These are phyloP conservation scores for Drosophila chauvacae DNA, from an alignment of 1,140 invertebrate genomes.

Conservation along the genomic window DNA sequence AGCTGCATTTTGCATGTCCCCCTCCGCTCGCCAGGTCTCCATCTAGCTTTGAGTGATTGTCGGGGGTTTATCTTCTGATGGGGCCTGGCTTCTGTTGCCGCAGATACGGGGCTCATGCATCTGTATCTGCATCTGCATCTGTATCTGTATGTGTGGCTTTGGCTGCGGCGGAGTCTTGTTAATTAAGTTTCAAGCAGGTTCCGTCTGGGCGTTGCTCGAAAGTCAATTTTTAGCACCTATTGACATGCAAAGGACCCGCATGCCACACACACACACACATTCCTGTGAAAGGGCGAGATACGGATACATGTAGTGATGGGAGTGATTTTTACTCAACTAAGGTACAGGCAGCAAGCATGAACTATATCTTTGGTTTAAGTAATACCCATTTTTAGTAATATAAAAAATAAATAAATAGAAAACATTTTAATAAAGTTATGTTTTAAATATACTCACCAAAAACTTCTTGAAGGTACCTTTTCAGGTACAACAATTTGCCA, in stretches of 20 bases:
- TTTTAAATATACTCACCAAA: not conserved
- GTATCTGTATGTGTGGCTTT: constrained; percentile 27
- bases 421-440: not conserved
- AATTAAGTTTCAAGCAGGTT: constrained; percentile 76
- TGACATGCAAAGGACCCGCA: constrained; percentile 76
- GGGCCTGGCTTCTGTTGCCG: constrained; percentile 68
- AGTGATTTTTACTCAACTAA: not conserved
- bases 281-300: not conserved
- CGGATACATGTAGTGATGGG: constrained; percentile 8
- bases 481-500: not conserved
- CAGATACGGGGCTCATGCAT: constrained; percentile 38
- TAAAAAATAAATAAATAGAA: not conserved
- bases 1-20: constrained; percentile 52
- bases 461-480: not conserved
- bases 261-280: constrained; percentile 32
- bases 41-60: constrained; percentile 77
- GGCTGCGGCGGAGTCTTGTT: constrained; percentile 52
- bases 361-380: not conserved
- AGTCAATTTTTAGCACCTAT: constrained; percentile 80
- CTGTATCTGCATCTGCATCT: constrained; percentile 28
- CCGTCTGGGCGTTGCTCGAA: constrained; percentile 56
- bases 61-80: constrained; percentile 78
- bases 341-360: not conserved
- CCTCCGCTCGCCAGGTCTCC: constrained; percentile 14
- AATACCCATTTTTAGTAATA: not conserved